Base-by-base conservation (phyloP, 2,888 invertebrate genomes). In the Acleris literana region DNA sequence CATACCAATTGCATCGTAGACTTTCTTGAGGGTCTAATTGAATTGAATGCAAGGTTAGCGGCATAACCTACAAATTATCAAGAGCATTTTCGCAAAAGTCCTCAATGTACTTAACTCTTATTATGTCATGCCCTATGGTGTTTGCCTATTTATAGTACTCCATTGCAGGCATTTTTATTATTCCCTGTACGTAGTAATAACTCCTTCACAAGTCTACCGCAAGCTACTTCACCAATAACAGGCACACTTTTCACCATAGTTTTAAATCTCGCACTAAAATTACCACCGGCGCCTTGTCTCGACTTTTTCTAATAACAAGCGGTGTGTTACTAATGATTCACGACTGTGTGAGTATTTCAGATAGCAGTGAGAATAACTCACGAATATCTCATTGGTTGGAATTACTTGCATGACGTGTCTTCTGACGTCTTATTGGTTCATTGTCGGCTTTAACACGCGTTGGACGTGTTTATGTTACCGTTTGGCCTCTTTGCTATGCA, bases 221-320 rank as follows among this genome's bases (percentile, higher is more conserved):
- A 33, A 62, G 61, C 22, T 53, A 46, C 49, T 39, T 7, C 48
- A 22, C 49, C 11, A 49, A 33, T n/a, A 29, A 48, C 48, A 48
- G 43, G 22, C 63, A 49, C 18, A 49, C 63, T 54, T 58, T 58
- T 58, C 54, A 62, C 46, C 43, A 16, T 22, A 55, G 68, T 68
- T 71, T 70, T 57, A 63, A 60, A 64, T 62, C 66, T 52, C 64
- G 39, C 60, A 58, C 64, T 71, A 61, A 72, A 73, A 71, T 72
- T 71, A 70, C 63, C 63, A 63, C 59, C 51, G 71, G 70, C 70
- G 72, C 71, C 72, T 69, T 71, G 72, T 71, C 58, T 69, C 68
- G 72, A 69, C 70, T 75, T 76, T 77, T 76, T 76, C 71, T 64
- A 72, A 74, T 75, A 78, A 76, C 71, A 62, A 73, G 63, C 57